phyloP scores from a whole-genome alignment of 2,797 vertebrate genomes.

The Microhierax caerulescens region DNA sequence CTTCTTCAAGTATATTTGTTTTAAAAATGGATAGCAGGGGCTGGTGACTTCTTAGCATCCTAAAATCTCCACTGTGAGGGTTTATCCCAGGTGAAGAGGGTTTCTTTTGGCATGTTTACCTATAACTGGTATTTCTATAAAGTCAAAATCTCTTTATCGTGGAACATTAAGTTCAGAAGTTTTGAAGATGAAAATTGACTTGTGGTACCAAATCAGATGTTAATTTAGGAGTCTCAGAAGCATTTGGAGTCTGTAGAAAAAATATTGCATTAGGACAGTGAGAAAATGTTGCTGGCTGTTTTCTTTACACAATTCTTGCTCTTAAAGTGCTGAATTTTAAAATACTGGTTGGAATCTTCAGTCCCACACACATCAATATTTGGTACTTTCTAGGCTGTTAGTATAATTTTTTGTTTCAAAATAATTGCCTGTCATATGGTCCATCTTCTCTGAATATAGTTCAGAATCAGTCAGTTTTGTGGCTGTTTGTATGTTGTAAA shows the following conservation, averaged over 20 bases:
- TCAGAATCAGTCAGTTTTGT: background rate
- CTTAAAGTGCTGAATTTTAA: background rate
- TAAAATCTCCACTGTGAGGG: background rate
- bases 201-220: background rate
- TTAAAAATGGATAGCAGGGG: background rate
- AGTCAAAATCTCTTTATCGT: background rate
- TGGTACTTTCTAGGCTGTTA: background rate
- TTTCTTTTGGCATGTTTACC: background rate
- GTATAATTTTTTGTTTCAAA: background rate
- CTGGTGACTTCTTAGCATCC: background rate
- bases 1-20: background rate
- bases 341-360: background rate
- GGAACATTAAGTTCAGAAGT: background rate
- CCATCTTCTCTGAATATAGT: background rate
- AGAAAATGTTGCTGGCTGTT: background rate
- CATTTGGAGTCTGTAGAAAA: background rate
- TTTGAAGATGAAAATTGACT: background rate
- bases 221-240: background rate
- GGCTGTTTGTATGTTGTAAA: background rate
- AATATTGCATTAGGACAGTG: background rate
- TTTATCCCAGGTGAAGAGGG: background rate
- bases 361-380: background rate
- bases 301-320: background rate
- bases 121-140: background rate
- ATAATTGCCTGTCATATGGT: background rate